Conservation (phyloP, 1,140 invertebrate species). For the Mycetomoellerius zeteki region DNA sequence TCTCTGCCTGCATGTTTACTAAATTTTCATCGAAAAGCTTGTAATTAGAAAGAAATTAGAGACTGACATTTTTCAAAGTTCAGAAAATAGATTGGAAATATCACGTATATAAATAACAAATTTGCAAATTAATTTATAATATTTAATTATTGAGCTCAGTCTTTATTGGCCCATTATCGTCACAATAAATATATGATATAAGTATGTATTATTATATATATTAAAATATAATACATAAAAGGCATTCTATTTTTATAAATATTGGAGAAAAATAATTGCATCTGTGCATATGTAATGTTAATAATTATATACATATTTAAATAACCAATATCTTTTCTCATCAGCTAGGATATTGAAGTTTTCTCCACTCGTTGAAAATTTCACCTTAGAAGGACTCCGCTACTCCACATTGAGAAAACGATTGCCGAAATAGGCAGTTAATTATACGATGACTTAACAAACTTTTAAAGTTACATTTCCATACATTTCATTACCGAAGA, state of each 20-base stretch:
- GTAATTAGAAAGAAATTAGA: neutral
- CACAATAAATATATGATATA: neutral
- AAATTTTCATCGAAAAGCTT: neutral
- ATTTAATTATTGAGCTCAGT: neutral
- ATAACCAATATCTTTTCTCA: neutral
- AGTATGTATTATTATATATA: slow-evolving; percentile 7
- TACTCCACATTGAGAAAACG: neutral
- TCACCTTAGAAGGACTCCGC: neutral
- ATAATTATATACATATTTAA: neutral
- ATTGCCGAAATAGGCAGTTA: neutral
- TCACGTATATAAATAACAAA: neutral
- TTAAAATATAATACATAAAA: slow-evolving; percentile 1
- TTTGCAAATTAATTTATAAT: neutral
- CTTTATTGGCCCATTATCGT: neutral
- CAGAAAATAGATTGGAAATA: neutral
- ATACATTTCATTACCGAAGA: neutral
- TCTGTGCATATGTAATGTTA: neutral
- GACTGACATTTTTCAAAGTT: neutral
- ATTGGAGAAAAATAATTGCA: slow-evolving; percentile 5
- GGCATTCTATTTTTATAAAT: neutral
- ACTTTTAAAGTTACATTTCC: neutral
- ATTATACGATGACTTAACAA: neutral
- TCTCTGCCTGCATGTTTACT: neutral
- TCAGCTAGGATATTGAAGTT: neutral
- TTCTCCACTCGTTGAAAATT: neutral